These are phyloP conservation scores for Caenorhabditis zanzibari DNA, from an alignment of 2,888 invertebrate genomes.

Conservation along the genomic window DNA sequence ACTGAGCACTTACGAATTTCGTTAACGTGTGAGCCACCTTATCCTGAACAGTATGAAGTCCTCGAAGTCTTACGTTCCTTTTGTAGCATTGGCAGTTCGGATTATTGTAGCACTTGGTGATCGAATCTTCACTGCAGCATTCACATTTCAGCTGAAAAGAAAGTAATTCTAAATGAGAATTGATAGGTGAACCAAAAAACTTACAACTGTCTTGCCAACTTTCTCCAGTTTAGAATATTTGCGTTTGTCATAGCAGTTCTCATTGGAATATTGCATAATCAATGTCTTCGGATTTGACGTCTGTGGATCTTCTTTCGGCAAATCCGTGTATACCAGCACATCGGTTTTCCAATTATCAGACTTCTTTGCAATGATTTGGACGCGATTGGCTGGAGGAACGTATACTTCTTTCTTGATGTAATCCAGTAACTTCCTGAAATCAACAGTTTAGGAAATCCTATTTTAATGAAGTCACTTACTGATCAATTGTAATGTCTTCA, in stretches of 20 bases:
- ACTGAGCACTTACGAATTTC: constrained; percentile 16
- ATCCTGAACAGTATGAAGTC: not conserved
- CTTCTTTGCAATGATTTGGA: not conserved
- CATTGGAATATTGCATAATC: constrained; percentile 3
- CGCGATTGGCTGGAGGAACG: not conserved
- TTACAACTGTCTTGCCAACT: constrained; percentile 7
- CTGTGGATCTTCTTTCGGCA: not conserved
- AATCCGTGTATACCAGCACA: not conserved
- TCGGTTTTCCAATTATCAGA: not conserved
- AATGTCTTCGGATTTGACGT: not conserved
- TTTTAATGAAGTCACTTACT: not conserved
- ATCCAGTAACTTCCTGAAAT: constrained; percentile 14
- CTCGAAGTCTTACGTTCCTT: constrained; percentile 9
- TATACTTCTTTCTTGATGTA: not conserved
- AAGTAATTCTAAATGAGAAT: no score
- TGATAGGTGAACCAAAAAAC: not conserved
- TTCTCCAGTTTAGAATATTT: constrained; percentile 2
- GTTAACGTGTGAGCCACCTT: not conserved
- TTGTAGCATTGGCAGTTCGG: constrained; percentile 26
- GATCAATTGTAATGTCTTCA: not conserved
- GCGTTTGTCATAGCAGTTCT: not conserved
- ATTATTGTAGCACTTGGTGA: constrained; percentile 32
- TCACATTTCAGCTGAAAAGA: constrained; percentile 27
- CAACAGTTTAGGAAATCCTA: no score
- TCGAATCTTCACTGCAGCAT: constrained; percentile 15